These are phyloP conservation scores for Apamea epomidion DNA, from an alignment of 2,888 invertebrate genomes.

Conservation along the genomic window DNA sequence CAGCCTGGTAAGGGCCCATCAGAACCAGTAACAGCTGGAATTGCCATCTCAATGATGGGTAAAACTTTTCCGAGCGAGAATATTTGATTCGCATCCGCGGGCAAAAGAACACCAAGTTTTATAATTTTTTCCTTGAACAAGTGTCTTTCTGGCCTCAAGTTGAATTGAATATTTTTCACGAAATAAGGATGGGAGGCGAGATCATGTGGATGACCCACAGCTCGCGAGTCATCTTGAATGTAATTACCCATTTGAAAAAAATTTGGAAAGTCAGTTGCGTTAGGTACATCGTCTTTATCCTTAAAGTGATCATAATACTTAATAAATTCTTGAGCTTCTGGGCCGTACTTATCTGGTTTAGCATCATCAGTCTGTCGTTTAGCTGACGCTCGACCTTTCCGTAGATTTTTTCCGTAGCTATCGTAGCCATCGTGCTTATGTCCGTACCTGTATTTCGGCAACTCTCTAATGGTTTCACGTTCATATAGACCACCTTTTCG, in stretches of 20 bases:
- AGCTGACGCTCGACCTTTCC: constrained; percentile 73
- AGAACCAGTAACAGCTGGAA: constrained; percentile 90
- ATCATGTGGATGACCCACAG: constrained; percentile 84
- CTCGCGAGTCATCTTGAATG: constrained; percentile 76
- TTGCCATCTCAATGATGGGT: constrained; percentile 93
- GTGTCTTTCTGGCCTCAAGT: constrained; percentile 81
- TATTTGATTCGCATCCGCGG: constrained; percentile 91
- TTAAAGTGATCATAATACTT: constrained; percentile 81
- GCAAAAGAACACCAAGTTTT: constrained; percentile 92
- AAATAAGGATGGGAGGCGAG: constrained; percentile 80
- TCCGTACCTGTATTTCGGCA: constrained; percentile 72
- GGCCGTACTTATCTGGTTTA: constrained; percentile 75
- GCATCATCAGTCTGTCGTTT: constrained; percentile 77
- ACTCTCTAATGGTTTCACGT: constrained; percentile 70
- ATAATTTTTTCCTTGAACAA: constrained; percentile 87
- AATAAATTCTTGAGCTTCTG: constrained; percentile 76
- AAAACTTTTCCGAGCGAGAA: constrained; percentile 92
- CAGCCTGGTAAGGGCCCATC: constrained; percentile 92
- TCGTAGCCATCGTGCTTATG: constrained; percentile 73
- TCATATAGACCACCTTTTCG: constrained; percentile 70
- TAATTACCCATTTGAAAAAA: constrained; percentile 68
- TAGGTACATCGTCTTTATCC: constrained; percentile 75
- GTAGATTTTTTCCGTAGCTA: constrained; percentile 70
- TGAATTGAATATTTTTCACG: constrained; percentile 84
- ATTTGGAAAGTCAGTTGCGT: constrained; percentile 74